Conservation (phyloP, 2,113 vertebrate genomes). For the human (Homo sapiens) region GRCh38 chr20:20685001-20685500, state of each 20-base stretch:
- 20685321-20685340: neutral
- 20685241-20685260: neutral
- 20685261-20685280: neutral
- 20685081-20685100: neutral
- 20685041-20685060: neutral
- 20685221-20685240: neutral
- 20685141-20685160: neutral
- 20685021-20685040: neutral
- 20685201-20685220: neutral
- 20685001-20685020: neutral
- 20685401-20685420: neutral
- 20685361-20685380: neutral
- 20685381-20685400: neutral
- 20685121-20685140: neutral
- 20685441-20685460: neutral
- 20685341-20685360: neutral
- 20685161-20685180: neutral
- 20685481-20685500: neutral
- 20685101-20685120: neutral
- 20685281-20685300: neutral
- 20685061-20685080: neutral
- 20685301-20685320: neutral
- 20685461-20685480: neutral
- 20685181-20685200: neutral
- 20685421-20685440: neutral